phyloP scores from a whole-genome alignment of 2,113 vertebrate species.

The Fukomys damarensis region DNA sequence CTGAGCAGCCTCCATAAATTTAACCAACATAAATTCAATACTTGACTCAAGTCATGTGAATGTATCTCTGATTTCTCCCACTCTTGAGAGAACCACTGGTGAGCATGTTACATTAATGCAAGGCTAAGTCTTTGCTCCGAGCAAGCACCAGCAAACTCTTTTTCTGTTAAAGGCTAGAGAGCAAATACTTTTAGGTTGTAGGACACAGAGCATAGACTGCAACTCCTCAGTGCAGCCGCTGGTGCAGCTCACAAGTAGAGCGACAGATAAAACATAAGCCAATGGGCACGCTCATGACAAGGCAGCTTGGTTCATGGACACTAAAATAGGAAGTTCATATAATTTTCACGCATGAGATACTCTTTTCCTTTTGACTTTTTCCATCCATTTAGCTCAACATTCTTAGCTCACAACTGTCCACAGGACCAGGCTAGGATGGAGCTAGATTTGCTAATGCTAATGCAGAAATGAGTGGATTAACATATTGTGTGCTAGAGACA shows the following conservation, averaged over 20 bases:
- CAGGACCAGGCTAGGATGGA: neutral
- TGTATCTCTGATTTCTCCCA: neutral
- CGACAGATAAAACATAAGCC: neutral
- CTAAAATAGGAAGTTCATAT: conserved; percentile 27
- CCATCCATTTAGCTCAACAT: neutral
- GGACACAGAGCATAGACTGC: neutral
- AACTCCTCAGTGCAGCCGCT: neutral
- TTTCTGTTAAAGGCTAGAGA: neutral
- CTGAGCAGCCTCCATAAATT: neutral
- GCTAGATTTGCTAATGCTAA: neutral
- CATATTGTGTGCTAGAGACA: neutral
- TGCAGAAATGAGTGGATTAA: neutral
- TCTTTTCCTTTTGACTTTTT: neutral
- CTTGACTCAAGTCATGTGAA: neutral
- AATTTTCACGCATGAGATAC: conserved; percentile 24
- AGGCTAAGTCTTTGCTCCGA: neutral
- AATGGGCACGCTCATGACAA: neutral
- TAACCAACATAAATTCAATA: neutral
- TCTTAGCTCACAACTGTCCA: neutral
- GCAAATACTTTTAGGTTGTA: neutral
- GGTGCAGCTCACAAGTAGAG: neutral
- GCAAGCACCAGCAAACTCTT: neutral
- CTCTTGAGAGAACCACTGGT: neutral
- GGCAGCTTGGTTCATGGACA: neutral
- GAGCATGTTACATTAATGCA: neutral